Percentiles rank a stretch among this genome's conserved stretches.
Evolutionary conservation across 2,888 invertebrate genomes (phyloP).

Genomic region (Cyclophora albipunctata): DNA sequence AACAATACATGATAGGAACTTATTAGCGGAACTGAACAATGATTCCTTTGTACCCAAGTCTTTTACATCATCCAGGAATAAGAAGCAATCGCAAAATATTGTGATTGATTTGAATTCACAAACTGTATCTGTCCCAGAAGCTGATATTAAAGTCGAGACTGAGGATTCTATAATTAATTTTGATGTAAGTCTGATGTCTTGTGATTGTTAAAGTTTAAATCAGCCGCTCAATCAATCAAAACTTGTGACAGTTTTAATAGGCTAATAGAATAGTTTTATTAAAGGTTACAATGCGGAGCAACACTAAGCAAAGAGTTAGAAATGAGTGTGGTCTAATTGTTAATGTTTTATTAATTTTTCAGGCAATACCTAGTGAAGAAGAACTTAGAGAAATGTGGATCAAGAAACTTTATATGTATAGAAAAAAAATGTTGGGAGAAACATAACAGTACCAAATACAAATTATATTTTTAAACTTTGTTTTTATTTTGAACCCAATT

Average conservation of each 20-base stretch:
- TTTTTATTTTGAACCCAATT: background rate
- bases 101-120: conserved; percentile 83
- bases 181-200: conserved; percentile 66
- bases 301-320: too few relatives aligned
- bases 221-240: too few relatives aligned
- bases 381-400: conserved; percentile 84
- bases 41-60: conserved; percentile 79
- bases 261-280: too few relatives aligned
- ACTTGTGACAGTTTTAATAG: too few relatives aligned
- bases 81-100: conserved; percentile 80
- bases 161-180: conserved; percentile 80
- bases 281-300: too few relatives aligned
- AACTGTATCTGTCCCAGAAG: conserved; percentile 79
- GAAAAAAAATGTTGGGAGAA: conserved; percentile 78
- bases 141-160: conserved; percentile 60
- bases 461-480: background rate
- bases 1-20: conserved; percentile 70
- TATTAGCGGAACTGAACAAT: conserved; percentile 81
- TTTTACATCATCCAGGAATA: conserved; percentile 74
- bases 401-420: conserved; percentile 78
- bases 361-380: conserved; percentile 82
- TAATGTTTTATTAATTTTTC: conserved; percentile 21
- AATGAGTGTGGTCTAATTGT: too few relatives aligned
- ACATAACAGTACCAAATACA: conserved; percentile 27
- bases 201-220: too few relatives aligned